These are phyloP conservation scores for Garrulus glandarius DNA, from an alignment of 2,797 vertebrate genomes.

Conservation along the genomic window DNA sequence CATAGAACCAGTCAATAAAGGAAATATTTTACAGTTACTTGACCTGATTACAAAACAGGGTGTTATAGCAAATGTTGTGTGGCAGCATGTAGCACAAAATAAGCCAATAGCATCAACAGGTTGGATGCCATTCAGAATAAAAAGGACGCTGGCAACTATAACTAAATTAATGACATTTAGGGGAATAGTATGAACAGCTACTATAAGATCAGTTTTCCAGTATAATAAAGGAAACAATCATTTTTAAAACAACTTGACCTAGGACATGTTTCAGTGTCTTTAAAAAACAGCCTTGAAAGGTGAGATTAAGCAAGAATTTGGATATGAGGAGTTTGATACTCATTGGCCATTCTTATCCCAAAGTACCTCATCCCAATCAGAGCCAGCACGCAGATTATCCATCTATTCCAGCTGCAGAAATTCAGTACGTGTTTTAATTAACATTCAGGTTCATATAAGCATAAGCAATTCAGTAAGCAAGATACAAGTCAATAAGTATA, in stretches of 20 bases:
- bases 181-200: neutral
- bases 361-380: neutral
- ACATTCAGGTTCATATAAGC: neutral
- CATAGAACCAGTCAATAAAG: slow-evolving; percentile 69
- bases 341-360: neutral
- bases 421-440: neutral
- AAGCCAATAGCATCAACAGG: slow-evolving; percentile 21
- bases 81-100: slow-evolving; percentile 17
- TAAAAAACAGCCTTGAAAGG: neutral
- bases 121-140: neutral
- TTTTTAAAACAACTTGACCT: neutral
- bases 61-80: slow-evolving; percentile 46
- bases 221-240: neutral
- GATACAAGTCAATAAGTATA: neutral
- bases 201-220: neutral
- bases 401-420: neutral
- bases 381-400: neutral
- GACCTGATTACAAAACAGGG: slow-evolving; percentile 65
- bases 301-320: neutral
- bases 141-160: neutral
- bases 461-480: neutral
- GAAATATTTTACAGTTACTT: slow-evolving; percentile 73
- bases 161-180: neutral
- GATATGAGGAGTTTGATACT: neutral
- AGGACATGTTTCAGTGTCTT: neutral